A percentile compares a stretch with the other conserved stretches of the same genome.
These are phyloP conservation scores for Dreissena polymorpha DNA, from an alignment of 1,140 invertebrate genomes.

Conservation along the genomic window DNA sequence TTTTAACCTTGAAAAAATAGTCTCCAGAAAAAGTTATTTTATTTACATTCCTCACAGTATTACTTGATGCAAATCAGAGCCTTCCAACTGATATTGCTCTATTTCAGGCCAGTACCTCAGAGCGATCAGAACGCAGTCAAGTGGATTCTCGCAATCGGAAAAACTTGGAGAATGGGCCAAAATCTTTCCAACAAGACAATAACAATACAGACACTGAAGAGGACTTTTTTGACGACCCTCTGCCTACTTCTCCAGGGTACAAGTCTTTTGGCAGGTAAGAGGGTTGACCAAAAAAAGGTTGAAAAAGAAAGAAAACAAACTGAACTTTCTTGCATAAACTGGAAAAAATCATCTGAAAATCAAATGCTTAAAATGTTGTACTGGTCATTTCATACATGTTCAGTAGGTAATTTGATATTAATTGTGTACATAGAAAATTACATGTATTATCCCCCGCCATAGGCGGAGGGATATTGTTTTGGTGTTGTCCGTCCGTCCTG, in stretches of 20 bases:
- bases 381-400: no score
- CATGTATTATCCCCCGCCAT: no score
- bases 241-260: conserved; percentile 52
- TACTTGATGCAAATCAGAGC: no score
- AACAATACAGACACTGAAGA: conserved; percentile 70
- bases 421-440: no score
- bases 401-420: no score
- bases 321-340: neutral
- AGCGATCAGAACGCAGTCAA: conserved; percentile 41
- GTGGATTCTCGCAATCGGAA: conserved; percentile 66
- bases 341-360: neutral
- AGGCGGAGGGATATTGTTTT: no score
- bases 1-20: no score
- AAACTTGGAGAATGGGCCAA: conserved; percentile 61
- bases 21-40: no score
- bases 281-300: neutral
- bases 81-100: neutral
- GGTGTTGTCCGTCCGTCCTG: no score
- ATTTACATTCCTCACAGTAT: no score
- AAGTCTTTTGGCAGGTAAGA: conserved; percentile 45
- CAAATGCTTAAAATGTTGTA: neutral
- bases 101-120: conserved; percentile 51
- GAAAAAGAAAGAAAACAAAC: neutral
- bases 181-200: conserved; percentile 58
- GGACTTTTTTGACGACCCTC: conserved; percentile 76